A percentile compares a stretch with the other conserved stretches of the same genome.
Conservation (phyloP, 2,888 invertebrate species). For the Mesorhabditis sp. region DNA sequence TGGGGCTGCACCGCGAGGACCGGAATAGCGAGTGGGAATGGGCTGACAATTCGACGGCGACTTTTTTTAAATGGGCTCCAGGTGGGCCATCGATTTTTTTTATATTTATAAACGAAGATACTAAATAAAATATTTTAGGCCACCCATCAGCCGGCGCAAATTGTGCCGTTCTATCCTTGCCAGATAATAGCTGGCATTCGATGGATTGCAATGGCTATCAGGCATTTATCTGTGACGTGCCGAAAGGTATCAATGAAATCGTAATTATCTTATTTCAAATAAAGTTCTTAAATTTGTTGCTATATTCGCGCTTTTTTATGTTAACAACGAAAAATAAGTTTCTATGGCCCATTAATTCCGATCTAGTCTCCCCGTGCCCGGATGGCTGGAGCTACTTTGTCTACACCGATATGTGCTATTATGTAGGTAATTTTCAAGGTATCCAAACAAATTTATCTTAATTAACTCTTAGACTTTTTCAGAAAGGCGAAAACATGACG, state of each 20-base stretch:
- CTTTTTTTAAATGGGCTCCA: neutral
- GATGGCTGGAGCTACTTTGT: neutral
- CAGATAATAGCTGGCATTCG: neutral
- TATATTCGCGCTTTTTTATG: too few species aligned
- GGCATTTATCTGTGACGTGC: neutral
- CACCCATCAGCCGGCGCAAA: neutral
- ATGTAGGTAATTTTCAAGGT: neutral
- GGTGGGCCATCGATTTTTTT: too few species aligned
- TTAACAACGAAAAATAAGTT: too few species aligned
- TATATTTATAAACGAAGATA: too few species aligned
- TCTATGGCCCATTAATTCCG: too few species aligned
- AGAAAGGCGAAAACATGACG: neutral
- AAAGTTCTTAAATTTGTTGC: too few species aligned
- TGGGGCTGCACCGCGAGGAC: neutral
- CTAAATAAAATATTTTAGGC: too few species aligned
- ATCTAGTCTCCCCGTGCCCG: neutral
- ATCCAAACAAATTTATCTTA: too few species aligned
- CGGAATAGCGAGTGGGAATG: neutral
- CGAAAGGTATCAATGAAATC: neutral
- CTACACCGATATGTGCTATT: neutral
- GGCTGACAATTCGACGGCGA: neutral
- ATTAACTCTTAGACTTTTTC: neutral
- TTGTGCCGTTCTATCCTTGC: neutral
- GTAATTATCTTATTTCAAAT: too few species aligned
- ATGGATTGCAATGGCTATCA: neutral